Evolutionary conservation across 2,113 vertebrate species (phyloP).

Genomic region (Prochilodus magdalenae): DNA sequence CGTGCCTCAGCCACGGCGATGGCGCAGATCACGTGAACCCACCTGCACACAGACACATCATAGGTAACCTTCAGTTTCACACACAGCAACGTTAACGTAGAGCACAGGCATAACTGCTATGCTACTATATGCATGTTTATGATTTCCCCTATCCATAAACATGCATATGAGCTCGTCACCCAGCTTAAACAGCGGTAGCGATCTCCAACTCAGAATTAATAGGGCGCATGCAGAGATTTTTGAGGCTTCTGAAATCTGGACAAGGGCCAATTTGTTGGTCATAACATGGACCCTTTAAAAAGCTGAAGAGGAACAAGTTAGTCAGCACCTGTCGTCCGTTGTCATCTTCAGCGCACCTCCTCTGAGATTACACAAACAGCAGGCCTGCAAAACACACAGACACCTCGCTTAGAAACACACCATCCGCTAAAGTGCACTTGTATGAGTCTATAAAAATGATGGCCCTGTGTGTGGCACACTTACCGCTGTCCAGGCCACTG

Average conservation of each 20-base stretch:
- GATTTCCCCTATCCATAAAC: too few relatives aligned
- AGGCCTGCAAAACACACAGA: constrained; percentile 80
- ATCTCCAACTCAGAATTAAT: too few relatives aligned
- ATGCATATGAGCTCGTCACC: too few relatives aligned
- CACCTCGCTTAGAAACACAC: background rate
- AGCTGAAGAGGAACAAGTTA: background rate
- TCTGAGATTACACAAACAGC: constrained; percentile 92
- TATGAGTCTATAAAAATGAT: too few relatives aligned
- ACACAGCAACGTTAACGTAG: background rate
- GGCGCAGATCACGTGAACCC: constrained; percentile 94
- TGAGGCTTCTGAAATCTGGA: too few relatives aligned
- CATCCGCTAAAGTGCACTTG: background rate
- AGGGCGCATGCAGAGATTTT: too few relatives aligned
- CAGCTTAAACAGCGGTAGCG: too few relatives aligned
- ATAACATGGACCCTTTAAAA: too few relatives aligned
- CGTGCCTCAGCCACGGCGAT: constrained; percentile 91
- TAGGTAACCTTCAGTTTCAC: background rate
- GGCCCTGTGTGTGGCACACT: constrained; percentile 55
- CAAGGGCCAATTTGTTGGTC: too few relatives aligned
- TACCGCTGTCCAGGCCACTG: constrained; percentile 87
- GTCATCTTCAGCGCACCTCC: constrained; percentile 94
- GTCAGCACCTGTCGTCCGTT: constrained; percentile 85
- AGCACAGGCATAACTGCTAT: too few relatives aligned
- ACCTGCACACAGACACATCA: constrained; percentile 73
- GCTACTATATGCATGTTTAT: too few relatives aligned